A percentile compares a stretch with the other conserved stretches of the same genome.
phyloP scores from a whole-genome alignment of 2,888 invertebrate species.

The Drosophila dives region DNA sequence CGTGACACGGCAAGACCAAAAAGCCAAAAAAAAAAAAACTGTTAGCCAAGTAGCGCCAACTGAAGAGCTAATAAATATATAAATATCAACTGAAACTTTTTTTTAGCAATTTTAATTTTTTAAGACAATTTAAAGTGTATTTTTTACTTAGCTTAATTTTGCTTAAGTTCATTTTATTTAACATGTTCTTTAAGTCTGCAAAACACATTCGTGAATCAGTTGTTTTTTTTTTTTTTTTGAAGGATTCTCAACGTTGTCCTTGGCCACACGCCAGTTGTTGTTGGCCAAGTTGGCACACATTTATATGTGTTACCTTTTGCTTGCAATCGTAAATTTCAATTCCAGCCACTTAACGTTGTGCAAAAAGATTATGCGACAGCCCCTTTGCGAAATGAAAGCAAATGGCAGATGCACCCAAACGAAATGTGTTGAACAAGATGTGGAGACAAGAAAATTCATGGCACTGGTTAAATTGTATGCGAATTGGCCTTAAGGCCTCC shows the following conservation, averaged over 20 bases:
- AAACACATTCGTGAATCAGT: constrained; percentile 9
- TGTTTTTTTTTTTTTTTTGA: constrained; percentile 6
- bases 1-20: constrained; percentile 25
- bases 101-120: not conserved
- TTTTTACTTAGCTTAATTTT: not conserved
- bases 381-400: constrained; percentile 67
- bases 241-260: not conserved
- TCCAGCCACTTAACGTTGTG: constrained; percentile 71
- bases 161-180: not conserved
- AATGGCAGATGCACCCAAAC: constrained; percentile 58
- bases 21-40: not conserved
- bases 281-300: constrained; percentile 63
- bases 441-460: constrained; percentile 17
- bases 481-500: constrained; percentile 31
- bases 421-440: constrained; percentile 29
- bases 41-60: not conserved
- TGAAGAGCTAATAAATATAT: not conserved
- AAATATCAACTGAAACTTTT: too few relatives aligned
- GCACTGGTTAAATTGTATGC: constrained; percentile 21
- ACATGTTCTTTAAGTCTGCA: not conserved
- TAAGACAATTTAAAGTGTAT: not conserved
- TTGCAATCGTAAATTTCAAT: constrained; percentile 78
- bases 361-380: constrained; percentile 76
- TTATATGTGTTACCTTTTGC: constrained; percentile 71
- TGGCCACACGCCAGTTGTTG: constrained; percentile 37